Evolutionary conservation across 2,113 vertebrate species (phyloP).

Genomic region (Desmodus rotundus): DNA sequence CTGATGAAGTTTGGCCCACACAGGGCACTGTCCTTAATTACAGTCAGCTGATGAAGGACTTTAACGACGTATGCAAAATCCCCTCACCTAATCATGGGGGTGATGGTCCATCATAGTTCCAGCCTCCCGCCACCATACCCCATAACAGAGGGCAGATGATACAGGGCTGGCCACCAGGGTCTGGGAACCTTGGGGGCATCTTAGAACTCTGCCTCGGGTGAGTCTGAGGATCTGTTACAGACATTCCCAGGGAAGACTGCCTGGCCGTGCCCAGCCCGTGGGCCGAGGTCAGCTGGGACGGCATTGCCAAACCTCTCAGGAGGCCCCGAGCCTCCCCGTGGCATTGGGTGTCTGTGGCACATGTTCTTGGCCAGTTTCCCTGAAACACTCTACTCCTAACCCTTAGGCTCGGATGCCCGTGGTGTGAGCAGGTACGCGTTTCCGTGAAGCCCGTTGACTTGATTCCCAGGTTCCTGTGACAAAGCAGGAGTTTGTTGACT

Average conservation of each 20-base stretch:
- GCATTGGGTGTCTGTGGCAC: background rate
- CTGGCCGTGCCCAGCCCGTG: rapidly evolving
- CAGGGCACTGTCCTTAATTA: background rate
- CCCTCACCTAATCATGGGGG: background rate
- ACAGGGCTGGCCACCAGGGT: background rate
- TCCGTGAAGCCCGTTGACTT: constrained; percentile 36
- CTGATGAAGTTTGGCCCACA: background rate
- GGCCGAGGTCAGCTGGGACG: background rate
- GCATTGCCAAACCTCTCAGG: background rate
- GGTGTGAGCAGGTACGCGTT: background rate
- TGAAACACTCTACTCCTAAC: background rate
- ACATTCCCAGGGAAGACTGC: background rate
- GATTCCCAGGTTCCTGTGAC: constrained; percentile 46
- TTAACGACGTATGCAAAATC: background rate
- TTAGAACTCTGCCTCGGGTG: background rate
- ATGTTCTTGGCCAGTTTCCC: background rate
- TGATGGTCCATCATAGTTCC: rapidly evolving
- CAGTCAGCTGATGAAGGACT: background rate
- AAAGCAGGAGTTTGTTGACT: constrained; percentile 60
- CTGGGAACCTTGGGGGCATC: background rate
- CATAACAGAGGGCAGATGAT: no score
- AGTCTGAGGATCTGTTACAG: background rate
- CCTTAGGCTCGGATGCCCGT: background rate
- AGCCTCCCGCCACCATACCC: background rate
- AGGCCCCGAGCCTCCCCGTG: background rate